Percentiles rank a stretch among this genome's conserved stretches.
These are phyloP conservation scores for Pseudomyrmex flavicornis DNA, from an alignment of 1,140 invertebrate species.

Conservation along the genomic window DNA sequence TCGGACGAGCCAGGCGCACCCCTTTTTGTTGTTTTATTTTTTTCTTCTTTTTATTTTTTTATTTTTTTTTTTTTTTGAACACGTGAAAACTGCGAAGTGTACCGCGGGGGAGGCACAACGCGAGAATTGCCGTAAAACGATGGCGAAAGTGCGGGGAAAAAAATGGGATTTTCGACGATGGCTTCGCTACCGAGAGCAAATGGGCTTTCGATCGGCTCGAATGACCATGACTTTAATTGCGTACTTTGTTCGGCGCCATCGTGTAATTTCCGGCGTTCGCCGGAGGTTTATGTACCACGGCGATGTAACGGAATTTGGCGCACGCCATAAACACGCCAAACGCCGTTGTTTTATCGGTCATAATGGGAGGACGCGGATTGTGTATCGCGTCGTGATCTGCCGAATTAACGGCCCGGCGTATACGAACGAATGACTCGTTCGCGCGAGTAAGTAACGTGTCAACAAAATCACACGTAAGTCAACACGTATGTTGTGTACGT, in stretches of 20 bases:
- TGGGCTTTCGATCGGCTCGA: constrained; percentile 73
- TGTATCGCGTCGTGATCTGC: constrained; percentile 33
- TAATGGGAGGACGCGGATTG: constrained; percentile 52
- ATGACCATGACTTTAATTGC: constrained; percentile 70
- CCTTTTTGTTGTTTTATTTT: constrained; percentile 60
- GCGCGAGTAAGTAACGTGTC: constrained; percentile 22
- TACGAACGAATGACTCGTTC: constrained; percentile 30
- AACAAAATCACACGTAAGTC: not conserved
- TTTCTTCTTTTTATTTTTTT: not conserved
- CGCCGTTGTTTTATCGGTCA: constrained; percentile 56
- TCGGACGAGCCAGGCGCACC: constrained; percentile 35
- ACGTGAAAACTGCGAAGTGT: constrained; percentile 65
- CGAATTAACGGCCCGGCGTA: constrained; percentile 45
- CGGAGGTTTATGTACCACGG: constrained; percentile 63
- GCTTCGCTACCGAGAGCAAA: constrained; percentile 62
- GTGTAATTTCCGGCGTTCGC: constrained; percentile 63
- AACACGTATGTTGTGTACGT: not conserved
- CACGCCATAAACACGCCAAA: constrained; percentile 49
- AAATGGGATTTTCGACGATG: constrained; percentile 72
- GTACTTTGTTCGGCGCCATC: constrained; percentile 46
- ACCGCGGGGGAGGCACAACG: constrained; percentile 48
- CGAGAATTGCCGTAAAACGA: constrained; percentile 61
- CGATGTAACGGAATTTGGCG: constrained; percentile 69
- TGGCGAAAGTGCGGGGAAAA: constrained; percentile 58
- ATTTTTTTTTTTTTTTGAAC: constrained; percentile 34